Conservation (phyloP, 2,113 vertebrate genomes). For the Cyanoderma ruficeps region DNA sequence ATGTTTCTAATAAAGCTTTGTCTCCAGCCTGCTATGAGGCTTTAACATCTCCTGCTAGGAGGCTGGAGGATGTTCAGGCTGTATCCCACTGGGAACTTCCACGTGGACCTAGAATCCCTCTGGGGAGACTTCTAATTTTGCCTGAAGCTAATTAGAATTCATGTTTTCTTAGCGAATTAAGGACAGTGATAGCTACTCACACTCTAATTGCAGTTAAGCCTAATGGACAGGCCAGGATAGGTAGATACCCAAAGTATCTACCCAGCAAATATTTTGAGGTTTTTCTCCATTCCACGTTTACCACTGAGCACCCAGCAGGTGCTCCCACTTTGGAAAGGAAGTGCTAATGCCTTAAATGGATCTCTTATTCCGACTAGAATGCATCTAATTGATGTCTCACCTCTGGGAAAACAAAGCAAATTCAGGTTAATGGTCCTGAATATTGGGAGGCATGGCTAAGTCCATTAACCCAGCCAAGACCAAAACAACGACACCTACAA, state of each 20-base stretch:
- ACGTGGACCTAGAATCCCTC: conserved; percentile 30
- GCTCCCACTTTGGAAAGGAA: conserved; percentile 42
- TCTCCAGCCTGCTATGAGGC: not conserved
- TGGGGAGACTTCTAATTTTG: conserved; percentile 48
- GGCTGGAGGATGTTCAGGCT: conserved; percentile 13
- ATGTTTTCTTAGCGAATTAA: conserved; percentile 75
- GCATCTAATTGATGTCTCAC: conserved; percentile 52
- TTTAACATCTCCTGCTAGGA: not conserved
- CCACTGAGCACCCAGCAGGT: conserved; percentile 70
- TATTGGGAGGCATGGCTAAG: not conserved
- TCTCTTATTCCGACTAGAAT: conserved; percentile 49
- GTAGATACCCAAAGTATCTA: conserved; percentile 29
- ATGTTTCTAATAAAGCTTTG: conserved; percentile 38
- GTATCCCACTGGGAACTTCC: conserved; percentile 2
- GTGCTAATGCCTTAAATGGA: conserved; percentile 62
- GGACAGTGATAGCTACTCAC: conserved; percentile 40
- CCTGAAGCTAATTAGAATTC: conserved; percentile 67
- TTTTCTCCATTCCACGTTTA: conserved; percentile 46
- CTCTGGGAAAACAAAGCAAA: conserved; percentile 63
- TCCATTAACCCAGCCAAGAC: not conserved
- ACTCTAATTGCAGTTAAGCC: conserved; percentile 49
- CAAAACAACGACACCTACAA: not conserved
- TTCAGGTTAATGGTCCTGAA: not conserved
- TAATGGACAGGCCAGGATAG: conserved; percentile 31
- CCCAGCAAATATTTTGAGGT: conserved; percentile 74